These are phyloP conservation scores for Centropus unirufus DNA, from an alignment of 2,113 vertebrate species.

Conservation along the genomic window DNA sequence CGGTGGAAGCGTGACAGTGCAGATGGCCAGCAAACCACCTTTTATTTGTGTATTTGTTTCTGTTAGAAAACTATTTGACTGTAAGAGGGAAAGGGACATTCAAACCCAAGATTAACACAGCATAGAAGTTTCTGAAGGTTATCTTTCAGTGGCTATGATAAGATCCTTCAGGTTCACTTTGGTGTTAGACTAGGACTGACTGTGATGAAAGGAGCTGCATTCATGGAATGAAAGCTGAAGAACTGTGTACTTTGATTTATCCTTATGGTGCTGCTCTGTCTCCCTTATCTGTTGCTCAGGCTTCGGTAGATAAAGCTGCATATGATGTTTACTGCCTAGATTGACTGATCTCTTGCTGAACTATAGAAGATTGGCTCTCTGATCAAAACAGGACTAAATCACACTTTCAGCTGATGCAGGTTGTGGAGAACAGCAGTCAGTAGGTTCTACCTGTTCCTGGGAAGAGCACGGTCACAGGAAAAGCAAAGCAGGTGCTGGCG, in stretches of 20 bases:
- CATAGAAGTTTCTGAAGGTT: neutral
- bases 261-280: neutral
- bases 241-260: neutral
- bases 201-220: neutral
- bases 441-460: neutral
- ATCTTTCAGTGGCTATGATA: neutral
- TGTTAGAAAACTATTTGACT: neutral
- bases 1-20: neutral
- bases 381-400: neutral
- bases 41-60: neutral
- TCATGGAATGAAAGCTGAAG: neutral
- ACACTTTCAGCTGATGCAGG: neutral
- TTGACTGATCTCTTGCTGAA: neutral
- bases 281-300: neutral
- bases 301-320: neutral
- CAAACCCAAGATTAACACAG: neutral
- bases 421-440: neutral
- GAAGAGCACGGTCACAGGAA: neutral
- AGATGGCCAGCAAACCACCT: neutral
- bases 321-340: neutral
- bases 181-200: neutral
- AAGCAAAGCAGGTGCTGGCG: neutral
- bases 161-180: neutral
- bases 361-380: neutral
- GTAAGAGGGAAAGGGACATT: neutral